A percentile compares a stretch with the other conserved stretches of the same genome.
Evolutionary conservation across 1,140 invertebrate genomes (phyloP).

Genomic region (Leptonema lineaticorne): DNA sequence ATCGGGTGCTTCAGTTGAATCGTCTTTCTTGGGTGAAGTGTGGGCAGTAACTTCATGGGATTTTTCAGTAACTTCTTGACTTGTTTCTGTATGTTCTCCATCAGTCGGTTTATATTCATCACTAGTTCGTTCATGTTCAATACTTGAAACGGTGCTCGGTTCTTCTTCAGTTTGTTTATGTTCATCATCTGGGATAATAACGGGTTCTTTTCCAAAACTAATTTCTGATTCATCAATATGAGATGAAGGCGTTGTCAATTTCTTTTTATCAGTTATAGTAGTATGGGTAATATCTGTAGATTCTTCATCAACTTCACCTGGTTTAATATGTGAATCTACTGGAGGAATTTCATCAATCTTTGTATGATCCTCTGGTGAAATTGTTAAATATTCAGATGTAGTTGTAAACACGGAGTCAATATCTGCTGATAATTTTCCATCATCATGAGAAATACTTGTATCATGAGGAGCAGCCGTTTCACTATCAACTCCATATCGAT

Average conservation of each 20-base stretch:
- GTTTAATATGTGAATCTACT: background rate
- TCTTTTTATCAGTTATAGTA: background rate
- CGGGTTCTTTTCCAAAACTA: conserved; percentile 11
- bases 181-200: conserved; percentile 19
- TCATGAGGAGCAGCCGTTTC: conserved; percentile 14
- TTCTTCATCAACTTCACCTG: background rate
- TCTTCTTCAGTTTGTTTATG: too few relatives aligned
- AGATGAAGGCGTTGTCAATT: background rate
- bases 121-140: too few relatives aligned
- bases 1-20: background rate
- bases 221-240: conserved; percentile 10
- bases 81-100: conserved; percentile 21
- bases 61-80: background rate
- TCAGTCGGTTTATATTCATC: conserved; percentile 2
- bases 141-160: too few relatives aligned
- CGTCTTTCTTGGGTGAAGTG: background rate
- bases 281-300: background rate
- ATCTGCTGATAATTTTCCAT: background rate
- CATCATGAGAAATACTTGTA: too few relatives aligned
- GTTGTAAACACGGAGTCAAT: background rate
- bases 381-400: background rate
- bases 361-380: background rate
- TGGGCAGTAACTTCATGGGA: background rate
- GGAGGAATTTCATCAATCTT: background rate
- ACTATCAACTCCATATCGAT: background rate